Evolutionary conservation across 2,113 vertebrate genomes (phyloP).

Genomic region (Ailuropoda melanoleuca): DNA sequence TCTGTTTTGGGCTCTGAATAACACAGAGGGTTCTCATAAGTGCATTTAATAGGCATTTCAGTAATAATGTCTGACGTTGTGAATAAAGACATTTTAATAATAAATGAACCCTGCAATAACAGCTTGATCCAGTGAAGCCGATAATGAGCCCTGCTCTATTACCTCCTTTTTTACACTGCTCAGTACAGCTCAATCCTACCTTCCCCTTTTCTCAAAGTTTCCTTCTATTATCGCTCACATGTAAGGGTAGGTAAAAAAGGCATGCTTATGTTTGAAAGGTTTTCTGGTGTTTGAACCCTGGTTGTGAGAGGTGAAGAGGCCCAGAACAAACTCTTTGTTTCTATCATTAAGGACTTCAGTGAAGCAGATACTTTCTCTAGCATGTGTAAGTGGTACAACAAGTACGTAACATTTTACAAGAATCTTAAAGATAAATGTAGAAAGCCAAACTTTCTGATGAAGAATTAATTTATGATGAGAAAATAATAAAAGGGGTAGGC

Average conservation of each 20-base stretch:
- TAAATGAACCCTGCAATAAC: not conserved
- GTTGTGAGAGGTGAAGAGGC: not conserved
- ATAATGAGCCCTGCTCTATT: not conserved
- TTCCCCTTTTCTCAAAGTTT: not conserved
- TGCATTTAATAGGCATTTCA: not conserved
- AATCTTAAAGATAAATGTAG: not conserved
- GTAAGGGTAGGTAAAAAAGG: not conserved
- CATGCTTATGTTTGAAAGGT: not conserved
- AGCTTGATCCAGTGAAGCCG: not conserved
- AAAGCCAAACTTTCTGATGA: constrained; percentile 1
- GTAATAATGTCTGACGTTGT: not conserved
- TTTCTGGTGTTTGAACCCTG: not conserved
- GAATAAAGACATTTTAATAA: not conserved
- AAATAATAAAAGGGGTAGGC: not conserved
- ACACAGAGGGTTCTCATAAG: not conserved
- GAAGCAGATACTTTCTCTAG: not conserved
- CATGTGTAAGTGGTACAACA: not conserved
- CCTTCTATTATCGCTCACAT: not conserved
- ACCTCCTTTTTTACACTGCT: not conserved
- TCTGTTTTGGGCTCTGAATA: not conserved
- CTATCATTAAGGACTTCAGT: not conserved
- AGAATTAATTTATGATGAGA: not conserved
- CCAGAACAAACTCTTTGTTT: not conserved
- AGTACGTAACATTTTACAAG: not conserved
- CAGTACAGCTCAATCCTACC: not conserved